These are phyloP conservation scores for Rostratula benghalensis DNA, from an alignment of 2,113 vertebrate species.

Conservation along the genomic window DNA sequence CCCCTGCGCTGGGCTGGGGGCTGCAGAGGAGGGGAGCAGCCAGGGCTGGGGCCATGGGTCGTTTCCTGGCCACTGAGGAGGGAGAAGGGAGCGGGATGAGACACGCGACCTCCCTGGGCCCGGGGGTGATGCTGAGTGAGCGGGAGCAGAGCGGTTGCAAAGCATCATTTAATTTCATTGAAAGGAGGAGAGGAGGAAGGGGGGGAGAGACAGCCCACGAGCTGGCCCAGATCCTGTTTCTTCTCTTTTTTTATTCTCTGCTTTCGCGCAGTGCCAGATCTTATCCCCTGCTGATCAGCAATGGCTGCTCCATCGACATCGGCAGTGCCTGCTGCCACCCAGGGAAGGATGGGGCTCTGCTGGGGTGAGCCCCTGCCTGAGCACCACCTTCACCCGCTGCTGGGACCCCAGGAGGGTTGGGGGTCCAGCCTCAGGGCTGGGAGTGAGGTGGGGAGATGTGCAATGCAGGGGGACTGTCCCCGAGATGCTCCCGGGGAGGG, in stretches of 20 bases:
- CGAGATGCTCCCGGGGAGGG: rapidly evolving
- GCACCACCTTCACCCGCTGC: neutral
- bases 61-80: rapidly evolving
- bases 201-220: neutral
- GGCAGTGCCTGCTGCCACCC: neutral
- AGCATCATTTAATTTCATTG: neutral
- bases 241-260: neutral
- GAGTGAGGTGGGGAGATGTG: neutral
- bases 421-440: rapidly evolving
- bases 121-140: neutral
- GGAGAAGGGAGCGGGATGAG: neutral
- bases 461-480: rapidly evolving
- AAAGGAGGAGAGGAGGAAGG: neutral
- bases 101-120: rapidly evolving
- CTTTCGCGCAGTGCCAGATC: neutral
- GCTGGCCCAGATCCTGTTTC: slow-evolving; percentile 20
- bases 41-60: rapidly evolving
- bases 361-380: rapidly evolving
- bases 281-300: neutral
- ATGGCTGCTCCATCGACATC: neutral
- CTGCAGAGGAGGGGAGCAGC: neutral
- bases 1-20: rapidly evolving
- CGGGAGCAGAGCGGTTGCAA: neutral
- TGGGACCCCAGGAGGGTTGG: neutral
- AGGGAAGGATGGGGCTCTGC: rapidly evolving